phyloP scores from a whole-genome alignment of 2,888 invertebrate genomes.

The Mesorhabditis belari region DNA sequence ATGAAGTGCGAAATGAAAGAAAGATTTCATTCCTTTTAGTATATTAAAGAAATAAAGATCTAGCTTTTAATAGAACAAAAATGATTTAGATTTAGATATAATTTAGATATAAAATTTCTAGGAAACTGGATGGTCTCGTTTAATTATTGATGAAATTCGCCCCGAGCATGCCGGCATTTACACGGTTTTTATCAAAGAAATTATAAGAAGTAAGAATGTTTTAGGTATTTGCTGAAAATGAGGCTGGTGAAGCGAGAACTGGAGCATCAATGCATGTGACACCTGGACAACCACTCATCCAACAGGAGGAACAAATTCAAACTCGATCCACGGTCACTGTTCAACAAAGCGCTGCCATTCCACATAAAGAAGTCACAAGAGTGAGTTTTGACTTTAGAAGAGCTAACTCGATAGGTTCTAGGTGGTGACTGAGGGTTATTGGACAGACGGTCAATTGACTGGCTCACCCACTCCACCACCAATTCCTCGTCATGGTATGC shows the following conservation, averaged over 20 bases:
- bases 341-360: background rate
- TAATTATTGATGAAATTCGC: conserved; percentile 31
- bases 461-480: conserved; percentile 42
- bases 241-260: conserved; percentile 80
- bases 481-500: background rate
- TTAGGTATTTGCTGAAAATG: conserved; percentile 70
- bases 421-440: conserved; percentile 30
- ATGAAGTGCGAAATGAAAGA: conserved; percentile 4
- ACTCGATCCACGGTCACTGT: background rate
- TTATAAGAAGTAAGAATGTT: background rate
- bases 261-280: conserved; percentile 70
- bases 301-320: background rate
- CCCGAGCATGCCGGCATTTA: conserved; percentile 61
- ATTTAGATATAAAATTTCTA: too few species aligned
- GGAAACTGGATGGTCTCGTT: conserved; percentile 49
- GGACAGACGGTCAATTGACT: conserved; percentile 40
- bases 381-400: too few species aligned
- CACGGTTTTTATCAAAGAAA: conserved; percentile 59
- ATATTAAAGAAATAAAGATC: too few species aligned
- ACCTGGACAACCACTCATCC: background rate
- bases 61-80: background rate
- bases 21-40: too few species aligned
- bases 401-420: too few species aligned
- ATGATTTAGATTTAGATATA: too few species aligned
- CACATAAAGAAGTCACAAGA: conserved; percentile 1